Conservation (phyloP, 2,888 invertebrate genomes). For the Steromphala cineraria region DNA sequence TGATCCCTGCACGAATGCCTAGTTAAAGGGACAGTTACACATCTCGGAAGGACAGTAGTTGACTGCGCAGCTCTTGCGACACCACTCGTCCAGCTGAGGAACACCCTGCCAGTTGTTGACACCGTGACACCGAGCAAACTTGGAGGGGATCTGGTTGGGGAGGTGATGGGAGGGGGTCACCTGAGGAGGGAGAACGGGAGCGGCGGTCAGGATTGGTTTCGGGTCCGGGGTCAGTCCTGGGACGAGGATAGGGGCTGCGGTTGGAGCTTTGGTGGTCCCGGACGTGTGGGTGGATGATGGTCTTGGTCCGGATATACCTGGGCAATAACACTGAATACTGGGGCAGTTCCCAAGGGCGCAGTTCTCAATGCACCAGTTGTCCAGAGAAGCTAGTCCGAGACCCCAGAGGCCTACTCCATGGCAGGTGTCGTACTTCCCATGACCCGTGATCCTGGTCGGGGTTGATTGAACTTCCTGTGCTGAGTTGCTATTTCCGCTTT, state of each 20-base stretch:
- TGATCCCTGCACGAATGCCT: too few relatives aligned
- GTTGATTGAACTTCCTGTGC: too few relatives aligned
- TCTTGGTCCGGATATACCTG: background rate
- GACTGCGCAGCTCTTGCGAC: background rate
- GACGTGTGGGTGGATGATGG: too few relatives aligned
- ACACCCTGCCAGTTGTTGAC: background rate
- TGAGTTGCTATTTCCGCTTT: too few relatives aligned
- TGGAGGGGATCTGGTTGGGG: background rate
- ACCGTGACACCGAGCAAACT: background rate
- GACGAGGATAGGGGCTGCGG: background rate
- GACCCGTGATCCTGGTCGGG: background rate
- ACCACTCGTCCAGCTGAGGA: background rate
- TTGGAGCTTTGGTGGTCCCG: background rate
- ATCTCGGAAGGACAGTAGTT: background rate
- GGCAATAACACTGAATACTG: conserved; percentile 11
- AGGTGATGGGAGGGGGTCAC: background rate
- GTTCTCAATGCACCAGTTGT: conserved; percentile 24
- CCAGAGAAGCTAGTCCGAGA: background rate
- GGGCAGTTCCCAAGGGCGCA: conserved; percentile 1
- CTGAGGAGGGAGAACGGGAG: background rate
- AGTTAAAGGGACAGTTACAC: too few relatives aligned
- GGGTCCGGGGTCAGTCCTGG: background rate
- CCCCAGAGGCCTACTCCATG: conserved; percentile 18
- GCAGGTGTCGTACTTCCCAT: background rate
- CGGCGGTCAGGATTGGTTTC: background rate